Conservation (phyloP, 2,888 invertebrate genomes). For the Caenorhabditis japonica region DNA sequence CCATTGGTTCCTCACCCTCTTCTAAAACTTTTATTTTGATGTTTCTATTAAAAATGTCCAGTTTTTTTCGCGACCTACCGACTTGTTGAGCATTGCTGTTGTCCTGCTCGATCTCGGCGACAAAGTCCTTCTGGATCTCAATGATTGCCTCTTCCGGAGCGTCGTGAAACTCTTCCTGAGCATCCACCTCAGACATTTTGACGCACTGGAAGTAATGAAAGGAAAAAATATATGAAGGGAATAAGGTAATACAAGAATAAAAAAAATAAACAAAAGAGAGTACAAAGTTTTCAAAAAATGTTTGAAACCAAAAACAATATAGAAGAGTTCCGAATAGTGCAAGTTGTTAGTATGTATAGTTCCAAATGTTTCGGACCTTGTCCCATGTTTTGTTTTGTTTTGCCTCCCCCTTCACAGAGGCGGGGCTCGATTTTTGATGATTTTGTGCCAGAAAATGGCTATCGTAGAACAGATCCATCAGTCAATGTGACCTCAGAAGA, state of each 20-base stretch:
- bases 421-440: slow-evolving; percentile 46
- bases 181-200: slow-evolving; percentile 63
- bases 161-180: slow-evolving; percentile 66
- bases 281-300: not conserved
- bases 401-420: slow-evolving; percentile 14
- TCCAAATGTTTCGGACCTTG: slow-evolving; percentile 15
- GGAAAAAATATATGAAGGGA: not conserved
- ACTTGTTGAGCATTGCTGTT: slow-evolving; percentile 40
- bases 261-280: slow-evolving; percentile 6
- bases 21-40: slow-evolving; percentile 8
- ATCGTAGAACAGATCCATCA: slow-evolving; percentile 51
- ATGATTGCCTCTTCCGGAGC: slow-evolving; percentile 61
- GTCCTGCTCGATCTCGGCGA: slow-evolving; percentile 52
- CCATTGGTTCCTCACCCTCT: slow-evolving; percentile 46
- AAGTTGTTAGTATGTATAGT: too few relatives aligned
- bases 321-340: too few relatives aligned
- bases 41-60: not conserved
- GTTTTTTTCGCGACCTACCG: slow-evolving; percentile 8
- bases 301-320: too few relatives aligned
- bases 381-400: slow-evolving; percentile 46
- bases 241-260: not conserved
- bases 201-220: slow-evolving; percentile 18
- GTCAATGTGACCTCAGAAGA: slow-evolving; percentile 51
- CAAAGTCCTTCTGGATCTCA: slow-evolving; percentile 57
- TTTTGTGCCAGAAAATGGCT: slow-evolving; percentile 47